Percentiles rank a stretch among this genome's conserved stretches.
Evolutionary conservation across 2,797 vertebrate species (phyloP).

Genomic region (Notolabrus celidotus): DNA sequence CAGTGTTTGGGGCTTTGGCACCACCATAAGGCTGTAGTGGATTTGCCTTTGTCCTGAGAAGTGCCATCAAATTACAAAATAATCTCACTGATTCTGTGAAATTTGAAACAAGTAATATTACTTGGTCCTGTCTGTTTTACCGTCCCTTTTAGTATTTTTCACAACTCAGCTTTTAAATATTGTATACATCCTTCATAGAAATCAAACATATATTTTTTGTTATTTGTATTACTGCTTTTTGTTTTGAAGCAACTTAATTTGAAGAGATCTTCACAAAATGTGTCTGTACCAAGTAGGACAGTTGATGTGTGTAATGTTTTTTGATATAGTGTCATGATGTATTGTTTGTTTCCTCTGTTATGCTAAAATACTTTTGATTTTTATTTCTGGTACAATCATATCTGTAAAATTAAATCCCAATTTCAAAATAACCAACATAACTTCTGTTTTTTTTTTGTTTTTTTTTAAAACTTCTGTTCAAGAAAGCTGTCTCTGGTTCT

Average conservation of each 20-base stretch:
- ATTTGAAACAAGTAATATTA: background rate
- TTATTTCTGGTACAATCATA: background rate
- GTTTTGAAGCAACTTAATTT: background rate
- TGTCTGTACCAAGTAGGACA: background rate
- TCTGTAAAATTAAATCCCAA: conserved; percentile 9
- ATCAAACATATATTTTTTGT: background rate
- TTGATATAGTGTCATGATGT: background rate
- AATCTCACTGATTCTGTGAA: background rate
- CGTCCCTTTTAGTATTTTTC: no score
- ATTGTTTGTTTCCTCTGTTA: background rate
- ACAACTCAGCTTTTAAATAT: no score
- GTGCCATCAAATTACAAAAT: background rate
- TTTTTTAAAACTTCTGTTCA: no score
- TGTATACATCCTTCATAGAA: background rate
- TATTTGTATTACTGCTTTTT: conserved; percentile 9
- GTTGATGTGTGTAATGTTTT: no score
- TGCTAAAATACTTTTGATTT: background rate
- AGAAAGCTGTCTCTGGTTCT: no score
- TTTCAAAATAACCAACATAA: background rate
- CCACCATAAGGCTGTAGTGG: conserved; percentile 69
- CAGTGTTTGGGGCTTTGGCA: conserved; percentile 86
- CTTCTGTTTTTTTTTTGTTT: no score
- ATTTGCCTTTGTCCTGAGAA: background rate
- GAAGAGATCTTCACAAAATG: background rate
- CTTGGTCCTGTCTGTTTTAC: background rate